Conservation (phyloP, 2,113 vertebrate genomes). For the Engystomops pustulosus region DNA sequence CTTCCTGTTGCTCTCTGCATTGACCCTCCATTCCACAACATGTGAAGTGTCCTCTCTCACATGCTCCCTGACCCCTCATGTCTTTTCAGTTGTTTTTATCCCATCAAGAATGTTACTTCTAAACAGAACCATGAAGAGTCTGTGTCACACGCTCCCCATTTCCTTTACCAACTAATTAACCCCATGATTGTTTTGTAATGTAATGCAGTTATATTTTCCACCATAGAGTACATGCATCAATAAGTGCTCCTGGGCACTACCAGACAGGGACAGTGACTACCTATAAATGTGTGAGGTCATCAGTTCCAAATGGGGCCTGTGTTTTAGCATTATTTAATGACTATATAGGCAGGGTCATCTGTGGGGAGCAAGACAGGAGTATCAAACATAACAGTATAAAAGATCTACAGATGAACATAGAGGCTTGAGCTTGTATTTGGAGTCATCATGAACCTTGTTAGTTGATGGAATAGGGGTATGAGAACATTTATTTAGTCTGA, state of each 20-base stretch:
- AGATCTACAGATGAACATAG: no score
- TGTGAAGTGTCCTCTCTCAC: conserved; percentile 31
- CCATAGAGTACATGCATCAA: not conserved
- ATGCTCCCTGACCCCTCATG: conserved; percentile 51
- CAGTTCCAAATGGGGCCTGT: not conserved
- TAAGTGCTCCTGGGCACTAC: not conserved
- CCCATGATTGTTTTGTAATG: not conserved
- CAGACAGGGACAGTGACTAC: not conserved
- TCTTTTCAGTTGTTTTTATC: conserved; percentile 65
- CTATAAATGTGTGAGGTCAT: no score
- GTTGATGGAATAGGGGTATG: no score
- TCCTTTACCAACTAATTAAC: conserved; percentile 40
- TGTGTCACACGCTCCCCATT: conserved; percentile 69
- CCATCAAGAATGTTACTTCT: conserved; percentile 66
- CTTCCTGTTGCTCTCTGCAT: conserved; percentile 27
- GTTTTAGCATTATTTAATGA: no score
- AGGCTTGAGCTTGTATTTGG: no score
- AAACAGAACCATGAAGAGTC: conserved; percentile 63
- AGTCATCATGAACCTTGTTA: no score
- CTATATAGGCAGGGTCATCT: no score
- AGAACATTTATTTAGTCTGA: no score
- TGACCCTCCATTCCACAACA: conserved; percentile 40
- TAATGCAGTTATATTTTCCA: no score
- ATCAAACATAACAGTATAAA: no score
- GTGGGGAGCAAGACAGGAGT: no score